Percentiles rank a stretch among this genome's conserved stretches.
phyloP scores from a whole-genome alignment of 2,113 vertebrate species.

The Perognathus longimembris region DNA sequence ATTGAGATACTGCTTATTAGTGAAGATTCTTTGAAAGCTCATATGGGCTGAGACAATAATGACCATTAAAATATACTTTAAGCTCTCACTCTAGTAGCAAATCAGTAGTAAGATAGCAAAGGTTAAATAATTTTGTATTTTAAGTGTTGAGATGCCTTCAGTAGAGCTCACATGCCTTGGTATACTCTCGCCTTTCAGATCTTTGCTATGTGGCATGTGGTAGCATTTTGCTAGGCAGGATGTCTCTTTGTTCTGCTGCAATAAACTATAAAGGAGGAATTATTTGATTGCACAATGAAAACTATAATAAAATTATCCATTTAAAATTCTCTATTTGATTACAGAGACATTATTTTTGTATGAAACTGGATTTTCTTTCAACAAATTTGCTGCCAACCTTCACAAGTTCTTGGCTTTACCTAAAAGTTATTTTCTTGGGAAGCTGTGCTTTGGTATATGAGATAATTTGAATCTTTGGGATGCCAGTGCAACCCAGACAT shows the following conservation, averaged over 20 bases:
- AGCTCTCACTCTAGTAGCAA: background rate
- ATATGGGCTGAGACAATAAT: constrained; percentile 7
- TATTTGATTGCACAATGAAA: constrained; percentile 57
- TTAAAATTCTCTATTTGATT: constrained; percentile 45
- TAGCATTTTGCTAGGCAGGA: constrained; percentile 22
- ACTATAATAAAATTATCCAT: constrained; percentile 44
- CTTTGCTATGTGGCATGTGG: background rate
- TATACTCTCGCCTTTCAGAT: constrained; percentile 24
- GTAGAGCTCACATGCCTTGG: constrained; percentile 54
- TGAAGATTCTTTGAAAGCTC: constrained; percentile 32
- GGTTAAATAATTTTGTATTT: constrained; percentile 40
- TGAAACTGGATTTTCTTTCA: constrained; percentile 28
- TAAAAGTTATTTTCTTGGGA: constrained; percentile 28
- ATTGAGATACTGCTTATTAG: constrained; percentile 65
- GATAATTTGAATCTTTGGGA: background rate
- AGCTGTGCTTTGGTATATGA: background rate
- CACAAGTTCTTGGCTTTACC: background rate
- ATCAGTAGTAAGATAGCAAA: constrained; percentile 44
- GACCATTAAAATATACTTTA: constrained; percentile 39
- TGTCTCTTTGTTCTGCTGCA: constrained; percentile 47
- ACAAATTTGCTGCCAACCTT: constrained; percentile 31
- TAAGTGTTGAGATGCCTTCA: constrained; percentile 58
- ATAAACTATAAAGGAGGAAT: constrained; percentile 61
- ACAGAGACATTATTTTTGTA: constrained; percentile 58
- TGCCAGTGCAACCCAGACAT: background rate